phyloP scores from a whole-genome alignment of 2,888 invertebrate genomes.

The Hydriomena furcata region DNA sequence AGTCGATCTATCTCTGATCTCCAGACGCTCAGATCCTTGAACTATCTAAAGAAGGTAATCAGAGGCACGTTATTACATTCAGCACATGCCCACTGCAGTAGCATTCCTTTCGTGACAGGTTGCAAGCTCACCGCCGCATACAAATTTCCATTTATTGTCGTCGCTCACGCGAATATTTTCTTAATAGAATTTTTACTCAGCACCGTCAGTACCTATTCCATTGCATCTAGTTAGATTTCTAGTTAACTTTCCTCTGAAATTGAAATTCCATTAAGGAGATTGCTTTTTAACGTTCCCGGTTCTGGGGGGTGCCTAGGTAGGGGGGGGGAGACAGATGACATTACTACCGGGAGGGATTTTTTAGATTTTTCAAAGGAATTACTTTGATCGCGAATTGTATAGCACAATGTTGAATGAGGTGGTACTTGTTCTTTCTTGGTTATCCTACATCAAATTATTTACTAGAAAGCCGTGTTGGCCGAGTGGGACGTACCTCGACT shows the following conservation, averaged over 20 bases:
- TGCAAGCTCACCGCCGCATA: too few relatives aligned
- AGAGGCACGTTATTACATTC: neutral
- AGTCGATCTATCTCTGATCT: too few relatives aligned
- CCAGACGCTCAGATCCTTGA: too few relatives aligned
- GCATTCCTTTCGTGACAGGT: too few relatives aligned
- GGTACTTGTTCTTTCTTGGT: too few relatives aligned
- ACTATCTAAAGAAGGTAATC: too few relatives aligned
- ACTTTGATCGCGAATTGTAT: conserved; percentile 1
- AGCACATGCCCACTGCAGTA: too few relatives aligned
- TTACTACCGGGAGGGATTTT: conserved; percentile 14
- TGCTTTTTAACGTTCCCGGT: conserved; percentile 73
- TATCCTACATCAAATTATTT: too few relatives aligned
- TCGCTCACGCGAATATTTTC: conserved; percentile 8
- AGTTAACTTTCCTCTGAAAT: conserved; percentile 76
- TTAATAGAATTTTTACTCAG: conserved; percentile 25
- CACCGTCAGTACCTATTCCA: conserved; percentile 57
- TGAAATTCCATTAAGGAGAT: conserved; percentile 82
- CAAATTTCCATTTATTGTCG: conserved; percentile 4
- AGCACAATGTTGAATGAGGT: too few relatives aligned
- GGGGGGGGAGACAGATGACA: conserved; percentile 23
- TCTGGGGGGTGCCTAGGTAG: conserved; percentile 30
- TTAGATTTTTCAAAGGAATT: conserved; percentile 13
- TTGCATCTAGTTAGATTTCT: conserved; percentile 71
- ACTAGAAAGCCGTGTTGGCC: too few relatives aligned
- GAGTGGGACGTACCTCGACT: too few relatives aligned